Percentiles rank a stretch among this genome's conserved stretches.
Evolutionary conservation across 2,888 invertebrate genomes (phyloP).

Genomic region (Amphipoea oculea): DNA sequence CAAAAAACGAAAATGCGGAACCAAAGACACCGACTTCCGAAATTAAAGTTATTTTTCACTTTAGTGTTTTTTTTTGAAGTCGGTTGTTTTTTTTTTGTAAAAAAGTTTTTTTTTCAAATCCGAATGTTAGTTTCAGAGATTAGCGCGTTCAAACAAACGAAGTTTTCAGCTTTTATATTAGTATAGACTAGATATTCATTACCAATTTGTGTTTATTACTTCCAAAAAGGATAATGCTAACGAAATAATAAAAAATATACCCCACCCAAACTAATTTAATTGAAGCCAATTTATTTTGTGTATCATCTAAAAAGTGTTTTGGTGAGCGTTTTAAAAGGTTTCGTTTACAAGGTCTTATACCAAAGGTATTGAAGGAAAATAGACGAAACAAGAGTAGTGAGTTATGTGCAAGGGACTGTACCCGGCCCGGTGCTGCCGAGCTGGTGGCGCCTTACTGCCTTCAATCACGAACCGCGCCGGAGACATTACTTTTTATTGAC

Average conservation of each 20-base stretch:
- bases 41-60: too few species aligned
- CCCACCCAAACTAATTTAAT: not conserved
- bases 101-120: not conserved
- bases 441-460: constrained; percentile 16
- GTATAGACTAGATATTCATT: not conserved
- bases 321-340: constrained; percentile 1
- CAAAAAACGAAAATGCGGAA: too few species aligned
- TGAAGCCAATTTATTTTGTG: not conserved
- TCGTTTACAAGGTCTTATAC: constrained; percentile 1
- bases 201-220: not conserved
- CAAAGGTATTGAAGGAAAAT: constrained; percentile 20
- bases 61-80: too few species aligned
- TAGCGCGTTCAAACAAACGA: not conserved
- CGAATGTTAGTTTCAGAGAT: not conserved
- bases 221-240: not conserved
- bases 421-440: not conserved
- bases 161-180: not conserved
- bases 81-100: too few species aligned
- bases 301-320: not conserved
- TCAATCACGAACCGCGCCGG: constrained; percentile 40
- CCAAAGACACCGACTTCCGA: too few species aligned
- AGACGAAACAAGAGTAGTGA: not conserved
- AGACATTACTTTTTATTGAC: constrained; percentile 49
- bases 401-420: not conserved
- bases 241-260: not conserved